Evolutionary conservation across 2,113 vertebrate genomes (phyloP).

Genomic region (Oryzias javanicus): DNA sequence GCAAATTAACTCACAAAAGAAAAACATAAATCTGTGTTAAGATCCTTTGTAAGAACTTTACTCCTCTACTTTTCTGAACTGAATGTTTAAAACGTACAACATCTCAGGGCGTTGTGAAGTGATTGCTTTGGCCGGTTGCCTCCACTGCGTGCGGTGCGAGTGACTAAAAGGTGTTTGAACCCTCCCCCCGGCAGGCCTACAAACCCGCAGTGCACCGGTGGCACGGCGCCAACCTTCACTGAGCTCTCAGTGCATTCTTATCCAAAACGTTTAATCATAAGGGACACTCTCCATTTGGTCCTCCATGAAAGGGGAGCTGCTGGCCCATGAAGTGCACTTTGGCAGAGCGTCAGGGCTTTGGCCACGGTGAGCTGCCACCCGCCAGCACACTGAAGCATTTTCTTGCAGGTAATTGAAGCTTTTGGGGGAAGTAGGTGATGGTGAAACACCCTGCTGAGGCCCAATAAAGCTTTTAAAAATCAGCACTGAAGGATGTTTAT

Average conservation of each 20-base stretch:
- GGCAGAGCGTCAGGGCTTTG: slow-evolving; percentile 30
- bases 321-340: slow-evolving; percentile 37
- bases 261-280: slow-evolving; percentile 54
- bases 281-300: slow-evolving; percentile 46
- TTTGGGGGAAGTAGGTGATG: slow-evolving; percentile 21
- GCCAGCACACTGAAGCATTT: slow-evolving; percentile 18
- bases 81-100: background rate
- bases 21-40: too few species aligned
- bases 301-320: slow-evolving; percentile 36
- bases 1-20: too few species aligned
- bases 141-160: slow-evolving; percentile 10
- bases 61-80: slow-evolving; percentile 1
- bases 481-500: slow-evolving; percentile 44
- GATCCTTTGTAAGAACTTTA: background rate
- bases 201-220: slow-evolving; percentile 28
- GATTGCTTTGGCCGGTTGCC: slow-evolving; percentile 13
- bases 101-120: background rate
- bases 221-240: slow-evolving; percentile 40
- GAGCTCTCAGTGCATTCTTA: slow-evolving; percentile 24
- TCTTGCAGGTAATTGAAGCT: slow-evolving; percentile 44
- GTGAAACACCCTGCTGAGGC: slow-evolving; percentile 22
- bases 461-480: slow-evolving; percentile 46
- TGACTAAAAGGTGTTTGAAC: slow-evolving; percentile 30
- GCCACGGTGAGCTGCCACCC: slow-evolving; percentile 21
- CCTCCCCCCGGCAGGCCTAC: slow-evolving; percentile 16